phyloP scores from a whole-genome alignment of 2,888 invertebrate species.

The Amiota minor region DNA sequence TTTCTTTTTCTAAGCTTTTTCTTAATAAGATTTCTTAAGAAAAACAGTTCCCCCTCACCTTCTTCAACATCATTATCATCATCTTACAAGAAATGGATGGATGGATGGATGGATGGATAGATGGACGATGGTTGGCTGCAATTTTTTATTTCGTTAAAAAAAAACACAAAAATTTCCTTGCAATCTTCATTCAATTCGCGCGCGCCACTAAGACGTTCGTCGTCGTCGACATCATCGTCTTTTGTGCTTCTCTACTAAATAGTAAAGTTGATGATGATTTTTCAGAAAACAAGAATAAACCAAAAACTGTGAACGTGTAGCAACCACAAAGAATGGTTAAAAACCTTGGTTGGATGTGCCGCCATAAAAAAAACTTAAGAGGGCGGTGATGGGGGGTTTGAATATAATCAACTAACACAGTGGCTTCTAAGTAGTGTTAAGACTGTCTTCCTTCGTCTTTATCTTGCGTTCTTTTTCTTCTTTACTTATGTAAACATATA shows the following conservation, averaged over 20 bases:
- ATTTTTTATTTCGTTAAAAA: constrained; percentile 58
- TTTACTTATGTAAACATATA: constrained; percentile 36
- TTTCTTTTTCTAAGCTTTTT: constrained; percentile 26
- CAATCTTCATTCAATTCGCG: background rate
- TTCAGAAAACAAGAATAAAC: too few relatives aligned
- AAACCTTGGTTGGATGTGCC: too few relatives aligned
- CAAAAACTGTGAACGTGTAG: too few relatives aligned
- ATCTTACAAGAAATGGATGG: constrained; percentile 40
- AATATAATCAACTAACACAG: too few relatives aligned
- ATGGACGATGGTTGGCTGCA: constrained; percentile 46
- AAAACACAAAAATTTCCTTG: constrained; percentile 57
- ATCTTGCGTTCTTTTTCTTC: background rate
- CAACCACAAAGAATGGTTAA: too few relatives aligned
- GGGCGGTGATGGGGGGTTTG: too few relatives aligned
- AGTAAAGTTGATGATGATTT: too few relatives aligned
- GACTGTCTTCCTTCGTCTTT: background rate
- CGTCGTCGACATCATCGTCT: too few relatives aligned
- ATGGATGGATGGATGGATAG: too few relatives aligned
- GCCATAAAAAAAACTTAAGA: too few relatives aligned
- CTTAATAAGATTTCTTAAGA: constrained; percentile 64
- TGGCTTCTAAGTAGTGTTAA: too few relatives aligned
- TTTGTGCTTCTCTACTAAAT: too few relatives aligned
- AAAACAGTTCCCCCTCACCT: constrained; percentile 50
- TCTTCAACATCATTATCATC: constrained; percentile 14
- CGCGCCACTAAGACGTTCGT: background rate